phyloP scores from a whole-genome alignment of 1,140 invertebrate genomes.

The Lordiphosa clarofinis region DNA sequence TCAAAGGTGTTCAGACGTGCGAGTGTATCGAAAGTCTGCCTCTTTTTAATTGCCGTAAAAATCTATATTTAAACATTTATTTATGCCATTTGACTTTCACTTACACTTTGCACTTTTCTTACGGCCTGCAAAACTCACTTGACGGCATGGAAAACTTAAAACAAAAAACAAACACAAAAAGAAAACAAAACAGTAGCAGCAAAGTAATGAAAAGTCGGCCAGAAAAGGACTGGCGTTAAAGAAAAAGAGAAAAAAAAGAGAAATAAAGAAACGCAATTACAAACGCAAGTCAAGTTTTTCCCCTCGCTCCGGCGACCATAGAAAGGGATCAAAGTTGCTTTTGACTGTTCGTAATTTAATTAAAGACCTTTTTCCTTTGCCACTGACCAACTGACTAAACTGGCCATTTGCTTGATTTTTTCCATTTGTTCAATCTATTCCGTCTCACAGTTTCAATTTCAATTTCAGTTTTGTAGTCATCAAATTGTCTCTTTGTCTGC shows the following conservation, averaged over 20 bases:
- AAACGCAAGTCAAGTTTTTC: conserved; percentile 67
- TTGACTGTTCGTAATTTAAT: conserved; percentile 71
- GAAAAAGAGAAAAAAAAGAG: conserved; percentile 11
- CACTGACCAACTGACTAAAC: conserved; percentile 42
- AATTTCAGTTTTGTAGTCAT: conserved; percentile 35
- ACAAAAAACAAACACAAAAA: conserved; percentile 50
- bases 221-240: conserved; percentile 4
- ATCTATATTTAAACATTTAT: conserved; percentile 14
- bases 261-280: conserved; percentile 59
- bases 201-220: conserved; percentile 66
- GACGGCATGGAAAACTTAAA: conserved; percentile 20
- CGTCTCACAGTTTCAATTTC: conserved; percentile 59
- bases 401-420: conserved; percentile 38
- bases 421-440: conserved; percentile 14
- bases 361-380: conserved; percentile 66
- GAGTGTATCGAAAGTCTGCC: too few species aligned
- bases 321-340: conserved; percentile 73
- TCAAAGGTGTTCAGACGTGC: too few species aligned
- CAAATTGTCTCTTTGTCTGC: conserved; percentile 25
- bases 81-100: conserved; percentile 75
- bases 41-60: too few species aligned
- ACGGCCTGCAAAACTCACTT: conserved; percentile 59
- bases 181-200: conserved; percentile 31
- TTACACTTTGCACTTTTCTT: conserved; percentile 65
- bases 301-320: conserved; percentile 11